Percentiles rank a stretch among this genome's conserved stretches.
Conservation (phyloP, 2,888 invertebrate genomes). For the Dasypolia templi region DNA sequence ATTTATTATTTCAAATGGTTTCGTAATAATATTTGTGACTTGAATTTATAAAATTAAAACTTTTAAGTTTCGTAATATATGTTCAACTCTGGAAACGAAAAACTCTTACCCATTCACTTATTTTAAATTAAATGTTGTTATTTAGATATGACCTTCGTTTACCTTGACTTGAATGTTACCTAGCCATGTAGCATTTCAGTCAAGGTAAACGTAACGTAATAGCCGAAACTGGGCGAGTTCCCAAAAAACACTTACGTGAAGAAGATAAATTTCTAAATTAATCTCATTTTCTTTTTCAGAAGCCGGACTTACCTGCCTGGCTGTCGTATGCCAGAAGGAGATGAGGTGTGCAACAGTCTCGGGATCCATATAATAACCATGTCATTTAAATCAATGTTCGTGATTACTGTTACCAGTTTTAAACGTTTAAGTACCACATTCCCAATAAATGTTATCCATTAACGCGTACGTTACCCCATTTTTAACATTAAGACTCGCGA, state of each 20-base stretch:
- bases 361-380: constrained; percentile 73
- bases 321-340: constrained; percentile 98
- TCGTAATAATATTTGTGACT: neutral
- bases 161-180: neutral
- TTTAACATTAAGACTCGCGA: constrained; percentile 59
- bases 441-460: constrained; percentile 89
- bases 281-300: constrained; percentile 75
- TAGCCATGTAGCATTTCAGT: neutral
- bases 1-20: neutral
- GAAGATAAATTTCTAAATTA: neutral
- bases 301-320: constrained; percentile 87
- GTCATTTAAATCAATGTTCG: constrained; percentile 76
- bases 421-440: constrained; percentile 80
- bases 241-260: neutral
- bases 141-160: neutral
- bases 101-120: neutral
- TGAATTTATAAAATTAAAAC: neutral
- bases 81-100: neutral
- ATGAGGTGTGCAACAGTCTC: constrained; percentile 95
- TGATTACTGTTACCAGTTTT: constrained; percentile 75
- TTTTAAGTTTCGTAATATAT: neutral
- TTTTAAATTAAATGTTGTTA: neutral
- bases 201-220: no score
- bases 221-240: neutral
- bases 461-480: constrained; percentile 36